These are phyloP conservation scores for Metacarcinus magister DNA, from an alignment of 2,888 invertebrate species.

Conservation along the genomic window DNA sequence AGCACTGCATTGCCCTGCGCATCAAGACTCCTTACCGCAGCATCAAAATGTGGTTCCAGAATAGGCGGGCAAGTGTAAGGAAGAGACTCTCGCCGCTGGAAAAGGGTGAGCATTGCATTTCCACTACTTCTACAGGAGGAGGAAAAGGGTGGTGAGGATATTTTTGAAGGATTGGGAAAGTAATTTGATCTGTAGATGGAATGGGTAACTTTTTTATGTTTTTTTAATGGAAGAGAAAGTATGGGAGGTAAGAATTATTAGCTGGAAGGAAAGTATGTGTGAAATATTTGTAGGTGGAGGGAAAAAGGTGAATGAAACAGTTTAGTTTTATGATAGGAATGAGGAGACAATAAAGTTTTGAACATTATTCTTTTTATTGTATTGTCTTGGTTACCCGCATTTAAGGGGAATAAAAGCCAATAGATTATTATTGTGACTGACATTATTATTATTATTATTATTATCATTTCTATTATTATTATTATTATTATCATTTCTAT, in stretches of 20 bases:
- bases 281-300: not conserved
- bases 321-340: not conserved
- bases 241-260: not conserved
- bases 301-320: not conserved
- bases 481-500: too few species aligned
- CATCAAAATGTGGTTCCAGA: conserved; percentile 83
- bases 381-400: not conserved
- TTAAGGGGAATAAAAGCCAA: not conserved
- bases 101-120: conserved; percentile 60
- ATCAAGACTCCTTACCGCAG: conserved; percentile 82
- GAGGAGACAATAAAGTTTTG: not conserved
- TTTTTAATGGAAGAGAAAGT: not conserved
- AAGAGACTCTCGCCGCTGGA: conserved; percentile 80
- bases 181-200: too few species aligned
- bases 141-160: too few species aligned
- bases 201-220: not conserved
- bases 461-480: too few species aligned
- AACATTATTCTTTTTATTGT: not conserved
- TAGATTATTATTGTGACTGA: too few species aligned
- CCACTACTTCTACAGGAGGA: too few species aligned
- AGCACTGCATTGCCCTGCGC: conserved; percentile 81
- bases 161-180: too few species aligned
- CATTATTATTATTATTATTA: too few species aligned
- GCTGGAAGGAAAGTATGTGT: not conserved
- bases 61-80: conserved; percentile 80